Conservation (phyloP, 2,888 invertebrate genomes). For the Marronus borbonicus region DNA sequence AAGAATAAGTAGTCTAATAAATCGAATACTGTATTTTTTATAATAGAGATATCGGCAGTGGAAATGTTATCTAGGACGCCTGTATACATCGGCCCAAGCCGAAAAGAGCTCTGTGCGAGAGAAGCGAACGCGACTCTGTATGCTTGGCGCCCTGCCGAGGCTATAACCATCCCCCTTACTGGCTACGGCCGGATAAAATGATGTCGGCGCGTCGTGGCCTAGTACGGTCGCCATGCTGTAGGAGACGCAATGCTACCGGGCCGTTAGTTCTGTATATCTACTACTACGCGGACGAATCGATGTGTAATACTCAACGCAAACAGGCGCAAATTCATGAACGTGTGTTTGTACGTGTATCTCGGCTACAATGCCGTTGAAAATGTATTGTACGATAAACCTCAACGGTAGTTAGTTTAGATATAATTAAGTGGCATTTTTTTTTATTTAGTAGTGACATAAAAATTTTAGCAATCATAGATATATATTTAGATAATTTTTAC, state of each 20-base stretch:
- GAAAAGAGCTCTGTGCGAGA: background rate
- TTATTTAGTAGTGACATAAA: no score
- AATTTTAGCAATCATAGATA: no score
- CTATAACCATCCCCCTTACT: slow-evolving; percentile 70
- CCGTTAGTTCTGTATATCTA: background rate
- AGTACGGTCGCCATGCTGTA: background rate
- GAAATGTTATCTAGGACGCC: background rate
- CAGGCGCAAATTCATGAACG: background rate
- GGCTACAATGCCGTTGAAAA: background rate
- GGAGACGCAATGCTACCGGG: background rate
- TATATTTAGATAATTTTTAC: no score
- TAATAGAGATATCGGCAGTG: no score
- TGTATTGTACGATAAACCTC: no score
- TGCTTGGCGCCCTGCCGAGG: slow-evolving; percentile 69
- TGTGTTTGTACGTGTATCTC: slow-evolving; percentile 7
- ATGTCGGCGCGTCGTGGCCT: slow-evolving; percentile 65
- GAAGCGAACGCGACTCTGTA: slow-evolving; percentile 49
- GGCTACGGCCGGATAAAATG: slow-evolving; percentile 63
- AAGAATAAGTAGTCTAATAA: no score
- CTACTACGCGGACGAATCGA: background rate
- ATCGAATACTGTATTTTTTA: no score
- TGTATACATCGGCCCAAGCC: slow-evolving; percentile 6
- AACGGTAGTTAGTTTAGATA: no score
- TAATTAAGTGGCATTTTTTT: no score
- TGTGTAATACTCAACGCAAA: slow-evolving; percentile 6